These are phyloP conservation scores for Rhinophrynus dorsalis DNA, from an alignment of 2,797 vertebrate genomes.

Conservation along the genomic window DNA sequence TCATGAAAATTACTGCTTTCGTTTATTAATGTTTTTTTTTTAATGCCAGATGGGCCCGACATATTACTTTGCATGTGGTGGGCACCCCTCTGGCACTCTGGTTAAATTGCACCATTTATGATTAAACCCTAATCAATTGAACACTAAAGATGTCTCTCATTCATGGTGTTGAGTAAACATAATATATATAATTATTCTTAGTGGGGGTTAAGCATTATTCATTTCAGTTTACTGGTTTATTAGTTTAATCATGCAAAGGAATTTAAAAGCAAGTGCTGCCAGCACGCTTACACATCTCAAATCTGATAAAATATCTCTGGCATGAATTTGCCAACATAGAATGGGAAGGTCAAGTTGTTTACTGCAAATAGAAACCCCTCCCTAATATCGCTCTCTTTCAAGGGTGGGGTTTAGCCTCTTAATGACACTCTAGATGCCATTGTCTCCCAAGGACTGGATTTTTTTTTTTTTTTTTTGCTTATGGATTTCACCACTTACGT, in stretches of 20 bases:
- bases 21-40: too few species aligned
- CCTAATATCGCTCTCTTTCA: background rate
- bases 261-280: background rate
- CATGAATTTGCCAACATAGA: background rate
- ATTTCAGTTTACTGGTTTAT: too few species aligned
- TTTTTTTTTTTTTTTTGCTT: too few species aligned
- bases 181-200: background rate
- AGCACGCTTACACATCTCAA: slow-evolving; percentile 2
- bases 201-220: too few species aligned
- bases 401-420: slow-evolving; percentile 19
- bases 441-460: slow-evolving; percentile 9
- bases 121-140: too few species aligned
- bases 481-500: too few species aligned
- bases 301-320: background rate
- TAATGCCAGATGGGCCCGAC: too few species aligned
- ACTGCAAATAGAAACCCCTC: background rate
- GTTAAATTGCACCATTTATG: too few species aligned
- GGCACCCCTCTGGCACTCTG: too few species aligned
- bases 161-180: background rate
- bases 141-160: too few species aligned
- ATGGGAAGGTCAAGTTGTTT: slow-evolving; percentile 15
- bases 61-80: too few species aligned
- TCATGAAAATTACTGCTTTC: too few species aligned
- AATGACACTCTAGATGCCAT: background rate
- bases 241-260: background rate